These are phyloP conservation scores for Carcharodon carcharias DNA, from an alignment of 2,797 vertebrate species.

Conservation along the genomic window DNA sequence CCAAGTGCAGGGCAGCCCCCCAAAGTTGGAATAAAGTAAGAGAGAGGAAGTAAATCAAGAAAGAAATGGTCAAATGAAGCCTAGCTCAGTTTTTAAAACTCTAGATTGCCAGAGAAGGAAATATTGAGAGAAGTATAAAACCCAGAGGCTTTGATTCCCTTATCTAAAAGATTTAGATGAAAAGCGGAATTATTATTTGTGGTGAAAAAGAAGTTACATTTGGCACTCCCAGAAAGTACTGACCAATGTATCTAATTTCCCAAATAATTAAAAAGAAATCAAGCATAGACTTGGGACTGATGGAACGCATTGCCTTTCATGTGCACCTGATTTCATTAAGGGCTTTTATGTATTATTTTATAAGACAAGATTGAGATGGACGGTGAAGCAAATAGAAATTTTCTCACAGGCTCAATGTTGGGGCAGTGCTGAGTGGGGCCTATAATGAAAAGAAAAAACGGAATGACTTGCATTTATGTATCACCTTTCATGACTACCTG, in stretches of 20 bases:
- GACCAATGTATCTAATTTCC: background rate
- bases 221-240: background rate
- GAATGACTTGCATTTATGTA: background rate
- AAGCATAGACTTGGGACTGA: background rate
- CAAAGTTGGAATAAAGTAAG: background rate
- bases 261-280: background rate
- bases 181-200: background rate
- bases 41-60: background rate
- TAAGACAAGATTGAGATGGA: background rate
- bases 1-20: background rate
- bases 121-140: background rate
- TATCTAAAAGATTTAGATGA: background rate
- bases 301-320: background rate
- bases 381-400: background rate
- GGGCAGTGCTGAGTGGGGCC: background rate
- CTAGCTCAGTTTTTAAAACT: background rate
- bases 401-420: background rate
- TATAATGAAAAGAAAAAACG: background rate
- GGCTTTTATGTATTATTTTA: background rate
- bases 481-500: background rate
- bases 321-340: background rate
- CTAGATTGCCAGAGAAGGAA: background rate
- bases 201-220: background rate
- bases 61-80: background rate
- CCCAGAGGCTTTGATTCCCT: background rate